Base-by-base conservation (phyloP, 2,888 invertebrate species). In the Drepana falcataria region DNA sequence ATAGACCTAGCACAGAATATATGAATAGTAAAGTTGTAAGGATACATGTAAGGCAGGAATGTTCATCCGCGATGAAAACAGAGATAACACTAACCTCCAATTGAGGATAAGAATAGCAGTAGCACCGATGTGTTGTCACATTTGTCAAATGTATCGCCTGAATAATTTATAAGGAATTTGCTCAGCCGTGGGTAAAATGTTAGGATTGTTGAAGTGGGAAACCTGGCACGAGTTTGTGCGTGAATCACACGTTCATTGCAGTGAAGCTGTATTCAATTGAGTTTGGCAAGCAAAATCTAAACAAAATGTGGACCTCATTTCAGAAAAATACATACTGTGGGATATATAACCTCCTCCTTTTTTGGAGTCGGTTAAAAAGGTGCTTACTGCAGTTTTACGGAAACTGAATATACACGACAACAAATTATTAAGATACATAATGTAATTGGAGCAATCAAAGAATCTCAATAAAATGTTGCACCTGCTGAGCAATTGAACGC, bases 151-250 rank as follows among this genome's bases (percentile, higher is more conserved):
- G 64, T 55, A 58, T 54, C 61, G 64, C 57, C 70, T 73, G 69
- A 72, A 73, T 75, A 75, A 74, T 74, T 69, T 64, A 61, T 58
- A 67, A 71, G 68, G 68, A 76, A 77, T 74, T 68, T 66, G 59
- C 63, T 67, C 65, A 52, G 67, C 69, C 67, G 65, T 75, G 70
- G 65, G 64, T 70, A 61, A 66, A 63, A 70, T 66, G 63, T 68
- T 69, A 68, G 60, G 61, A 73, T 69, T 71, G 67, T 66, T 60
- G 63, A 75, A 71, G 77, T 78, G 77, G 77, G 77, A 73, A 75
- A 73, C 69, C 75, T 79, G 80, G 77, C 81, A 79, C 73, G 71
- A 69, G 66, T 72, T 77, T 71, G 70, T 63, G 67, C 63, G 67
- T 80, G 80, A 79, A 71, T 80, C 79, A 78, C 65, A 61, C 59